These are phyloP conservation scores for Nesospiza acunhae DNA, from an alignment of 2,113 vertebrate species.

Conservation along the genomic window DNA sequence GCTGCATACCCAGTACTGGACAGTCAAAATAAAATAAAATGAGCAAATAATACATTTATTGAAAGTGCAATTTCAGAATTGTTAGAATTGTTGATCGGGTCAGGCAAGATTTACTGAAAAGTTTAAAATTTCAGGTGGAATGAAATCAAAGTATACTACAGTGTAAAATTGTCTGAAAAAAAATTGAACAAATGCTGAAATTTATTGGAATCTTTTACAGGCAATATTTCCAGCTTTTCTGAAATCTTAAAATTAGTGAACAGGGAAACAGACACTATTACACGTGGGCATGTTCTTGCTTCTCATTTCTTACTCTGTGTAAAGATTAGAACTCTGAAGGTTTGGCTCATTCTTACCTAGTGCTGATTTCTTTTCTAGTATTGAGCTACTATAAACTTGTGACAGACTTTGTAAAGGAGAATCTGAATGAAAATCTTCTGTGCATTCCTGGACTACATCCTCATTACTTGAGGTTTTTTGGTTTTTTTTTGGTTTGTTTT, in stretches of 20 bases:
- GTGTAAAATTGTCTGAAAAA: neutral
- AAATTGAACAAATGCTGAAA: neutral
- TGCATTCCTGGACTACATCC: neutral
- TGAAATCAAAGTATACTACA: neutral
- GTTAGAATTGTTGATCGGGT: neutral
- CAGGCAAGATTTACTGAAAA: neutral
- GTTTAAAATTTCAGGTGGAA: neutral
- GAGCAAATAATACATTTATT: neutral
- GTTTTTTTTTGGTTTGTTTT: neutral
- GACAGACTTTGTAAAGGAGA: neutral
- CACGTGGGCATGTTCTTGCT: neutral
- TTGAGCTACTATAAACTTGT: neutral
- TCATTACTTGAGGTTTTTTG: rapidly evolving
- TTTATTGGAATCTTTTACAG: neutral
- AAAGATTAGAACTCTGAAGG: neutral
- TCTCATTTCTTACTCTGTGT: neutral
- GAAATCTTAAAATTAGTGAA: neutral
- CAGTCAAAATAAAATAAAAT: neutral
- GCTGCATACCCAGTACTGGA: too few species aligned
- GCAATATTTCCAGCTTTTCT: neutral
- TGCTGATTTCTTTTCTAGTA: neutral
- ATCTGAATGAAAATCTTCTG: neutral
- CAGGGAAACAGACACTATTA: neutral
- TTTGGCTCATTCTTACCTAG: neutral
- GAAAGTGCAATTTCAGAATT: neutral